Base-by-base conservation (phyloP, 2,113 vertebrate genomes). In the Nesogale talazaci region DNA sequence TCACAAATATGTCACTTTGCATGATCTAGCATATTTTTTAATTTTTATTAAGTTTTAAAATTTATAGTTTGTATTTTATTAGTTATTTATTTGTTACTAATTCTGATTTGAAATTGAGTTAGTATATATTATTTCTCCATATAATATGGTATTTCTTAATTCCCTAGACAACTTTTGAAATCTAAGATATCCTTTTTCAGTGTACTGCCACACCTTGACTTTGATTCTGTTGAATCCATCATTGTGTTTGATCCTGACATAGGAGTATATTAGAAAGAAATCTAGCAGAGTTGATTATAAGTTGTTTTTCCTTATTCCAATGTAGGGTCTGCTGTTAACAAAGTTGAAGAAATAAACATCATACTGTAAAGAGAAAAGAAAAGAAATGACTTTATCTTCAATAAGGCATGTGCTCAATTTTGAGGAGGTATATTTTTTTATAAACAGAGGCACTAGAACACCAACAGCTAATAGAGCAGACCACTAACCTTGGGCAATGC, bases 401-500 rank as follows among this genome's bases (percentile, higher is more conserved):
- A 56, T 52, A 46, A 76, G 14, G 17, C 7, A 93, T 82, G 61
- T 83, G 17, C 3, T 40, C 77, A 46, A 42, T 52, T 95, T 86
- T 92, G 34, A 88, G 8, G 27, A 20, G 52, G 76, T 56, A 1
- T 38, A 40, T n/a, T 88, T n/a, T 88, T 90, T 70, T 80, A 72
- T 80, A 80, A 65, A 59, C 23, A 76, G 15, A 82, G 74, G 2
- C 65, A 2, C 11, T 65, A 42, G 79, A n/a, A 14, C 34, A 61
- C 67, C 16, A 90, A 86, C 15, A 82, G 59, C 40, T 79, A 61
- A 82, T 34, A 76, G 15, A 94, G 2, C n/a, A 80, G 22, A 15
- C 27, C 14, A 16, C 72, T 94, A 86, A 90, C 80, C 19, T 80
- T 90, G 23, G 11, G 19, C 8, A 67, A 10, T 67, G 85, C 52